A percentile compares a stretch with the other conserved stretches of the same genome.
These are phyloP conservation scores for Holotrichia oblita DNA, from an alignment of 1,140 invertebrate species.

Conservation along the genomic window DNA sequence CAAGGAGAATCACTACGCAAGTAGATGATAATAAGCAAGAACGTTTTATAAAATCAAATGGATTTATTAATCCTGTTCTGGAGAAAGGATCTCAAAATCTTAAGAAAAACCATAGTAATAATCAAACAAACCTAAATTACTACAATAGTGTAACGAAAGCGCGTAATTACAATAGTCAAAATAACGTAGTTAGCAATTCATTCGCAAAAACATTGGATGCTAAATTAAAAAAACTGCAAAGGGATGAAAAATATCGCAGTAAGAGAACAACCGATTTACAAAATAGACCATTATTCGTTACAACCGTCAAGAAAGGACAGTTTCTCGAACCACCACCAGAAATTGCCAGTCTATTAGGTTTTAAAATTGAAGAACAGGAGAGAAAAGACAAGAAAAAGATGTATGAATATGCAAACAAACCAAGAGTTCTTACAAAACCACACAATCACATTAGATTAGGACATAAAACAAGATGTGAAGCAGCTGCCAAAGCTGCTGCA, in stretches of 20 bases:
- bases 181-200: slow-evolving; percentile 58
- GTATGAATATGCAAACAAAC: slow-evolving; percentile 70
- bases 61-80: slow-evolving; percentile 49
- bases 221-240: slow-evolving; percentile 70
- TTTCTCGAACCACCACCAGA: slow-evolving; percentile 81
- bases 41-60: slow-evolving; percentile 56
- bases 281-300: slow-evolving; percentile 71
- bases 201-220: slow-evolving; percentile 73
- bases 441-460: slow-evolving; percentile 41
- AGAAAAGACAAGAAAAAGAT: slow-evolving; percentile 61
- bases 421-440: slow-evolving; percentile 62
- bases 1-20: slow-evolving; percentile 57
- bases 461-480: slow-evolving; percentile 56
- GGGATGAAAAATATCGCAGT: slow-evolving; percentile 65
- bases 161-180: slow-evolving; percentile 52
- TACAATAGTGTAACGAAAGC: slow-evolving; percentile 52
- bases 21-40: slow-evolving; percentile 57
- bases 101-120: slow-evolving; percentile 59
- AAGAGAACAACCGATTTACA: slow-evolving; percentile 49
- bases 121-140: slow-evolving; percentile 60
- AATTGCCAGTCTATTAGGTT: slow-evolving; percentile 71
- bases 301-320: slow-evolving; percentile 79
- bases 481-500: slow-evolving; percentile 56
- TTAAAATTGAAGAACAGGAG: slow-evolving; percentile 62
- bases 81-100: slow-evolving; percentile 48